Base-by-base conservation (phyloP, 2,888 invertebrate species). In the Erynnis tages region DNA sequence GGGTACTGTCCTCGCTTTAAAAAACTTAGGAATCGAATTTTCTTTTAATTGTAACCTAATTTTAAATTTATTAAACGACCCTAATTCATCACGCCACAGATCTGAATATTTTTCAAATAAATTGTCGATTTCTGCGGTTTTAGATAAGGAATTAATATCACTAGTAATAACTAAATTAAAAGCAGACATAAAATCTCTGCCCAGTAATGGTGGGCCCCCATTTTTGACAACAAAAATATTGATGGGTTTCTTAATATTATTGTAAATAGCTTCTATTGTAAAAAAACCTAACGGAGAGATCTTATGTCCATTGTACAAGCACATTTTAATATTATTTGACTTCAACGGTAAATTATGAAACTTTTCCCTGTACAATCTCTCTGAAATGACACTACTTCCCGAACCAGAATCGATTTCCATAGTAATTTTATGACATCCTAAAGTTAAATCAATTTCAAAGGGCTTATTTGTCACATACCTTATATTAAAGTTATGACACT, bases 261-360 rank as follows among this genome's bases (percentile, higher is more conserved):
- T 14, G 14, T 19, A 44, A 11, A 13, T 6, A 21, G 19, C 30
- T 19, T 17, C n/a, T n/a, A n/a, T 13, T 11, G 4, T 3, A 14
- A 40, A 40, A 8, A 25, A 25, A 8, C 40, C 40, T 6, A 14
- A 4, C 17, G 46, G 45, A 6, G 38, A 41, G 29, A 63, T 59
- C 56, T 57, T 60, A 48, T 61, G 59, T 14, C 61, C 60, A 10
- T 59, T 54, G 27, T 64, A 61, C 1, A 61, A 53, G 50, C 62
- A 63, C 55, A 61, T 59, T 50, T 50, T 58, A 16, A 58, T 38
- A 21, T 45, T 32, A 29, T 54, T 50, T 14, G 43, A 21, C 16
- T 21, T n/a, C 23, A 59, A 29, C 19, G 6, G 30, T 4, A 43
- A 41, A 23, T 46, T 25, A 8, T 25, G 29, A 52, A 38, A n/a